A percentile compares a stretch with the other conserved stretches of the same genome.
Conservation (phyloP, 1,140 invertebrate genomes). For the Asbolus verrucosus region DNA sequence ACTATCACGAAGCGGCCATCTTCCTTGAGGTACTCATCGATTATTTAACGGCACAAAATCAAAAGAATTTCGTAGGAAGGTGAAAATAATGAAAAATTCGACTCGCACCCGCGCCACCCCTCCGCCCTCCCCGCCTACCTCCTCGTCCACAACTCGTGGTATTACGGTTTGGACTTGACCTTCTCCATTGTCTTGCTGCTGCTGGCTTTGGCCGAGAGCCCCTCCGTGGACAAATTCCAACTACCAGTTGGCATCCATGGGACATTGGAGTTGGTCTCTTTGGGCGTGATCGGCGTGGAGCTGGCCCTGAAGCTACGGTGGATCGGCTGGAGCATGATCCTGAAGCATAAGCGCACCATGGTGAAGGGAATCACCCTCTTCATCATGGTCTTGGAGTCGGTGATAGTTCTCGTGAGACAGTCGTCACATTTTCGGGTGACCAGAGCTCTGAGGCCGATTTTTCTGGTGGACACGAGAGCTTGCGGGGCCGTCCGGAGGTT, state of each 20-base stretch:
- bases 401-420: constrained; percentile 84
- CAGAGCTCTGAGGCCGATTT: constrained; percentile 88
- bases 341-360: constrained; percentile 80
- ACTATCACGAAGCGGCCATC: constrained; percentile 91
- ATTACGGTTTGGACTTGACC: constrained; percentile 85
- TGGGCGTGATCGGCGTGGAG: constrained; percentile 83
- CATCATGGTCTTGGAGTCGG: constrained; percentile 88
- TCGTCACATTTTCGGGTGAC: constrained; percentile 90
- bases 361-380: constrained; percentile 84
- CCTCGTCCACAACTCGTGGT: constrained; percentile 89
- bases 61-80: constrained; percentile 77
- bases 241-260: constrained; percentile 84
- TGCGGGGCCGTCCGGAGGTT: constrained; percentile 80
- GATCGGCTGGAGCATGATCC: constrained; percentile 86
- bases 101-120: constrained; percentile 86
- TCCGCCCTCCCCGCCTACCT: constrained; percentile 89
- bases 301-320: constrained; percentile 85
- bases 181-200: constrained; percentile 82
- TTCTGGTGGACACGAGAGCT: constrained; percentile 89
- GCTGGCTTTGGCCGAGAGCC: constrained; percentile 86
- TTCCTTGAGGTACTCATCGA: constrained; percentile 74
- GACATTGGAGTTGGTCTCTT: constrained; percentile 84
- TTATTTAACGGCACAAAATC: not conserved
- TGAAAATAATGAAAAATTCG: constrained; percentile 93
- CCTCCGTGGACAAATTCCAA: constrained; percentile 74